A percentile compares a stretch with the other conserved stretches of the same genome.
Conservation (phyloP, 2,113 vertebrate species). For the Microtus oregoni region DNA sequence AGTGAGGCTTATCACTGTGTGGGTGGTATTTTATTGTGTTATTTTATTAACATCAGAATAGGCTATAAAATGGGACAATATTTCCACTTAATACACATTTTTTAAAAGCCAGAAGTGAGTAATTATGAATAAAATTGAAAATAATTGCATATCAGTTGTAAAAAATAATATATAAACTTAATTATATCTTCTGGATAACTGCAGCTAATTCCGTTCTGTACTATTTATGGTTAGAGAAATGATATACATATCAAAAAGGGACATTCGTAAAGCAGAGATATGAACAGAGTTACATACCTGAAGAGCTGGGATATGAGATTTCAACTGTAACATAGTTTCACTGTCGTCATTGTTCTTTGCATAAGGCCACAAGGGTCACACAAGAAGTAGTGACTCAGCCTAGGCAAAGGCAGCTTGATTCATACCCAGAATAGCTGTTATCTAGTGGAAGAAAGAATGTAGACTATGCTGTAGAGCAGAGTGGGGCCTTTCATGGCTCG, state of each 20-base stretch:
- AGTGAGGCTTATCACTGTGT: slow-evolving; percentile 63
- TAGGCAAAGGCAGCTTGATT: fast-evolving
- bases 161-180: slow-evolving; percentile 70
- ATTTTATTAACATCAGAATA: slow-evolving; percentile 72
- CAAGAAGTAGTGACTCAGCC: neutral
- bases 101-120: slow-evolving; percentile 69
- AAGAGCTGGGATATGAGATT: neutral
- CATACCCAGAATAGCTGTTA: too few species aligned
- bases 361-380: neutral
- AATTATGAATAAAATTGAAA: slow-evolving; percentile 78
- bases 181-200: slow-evolving; percentile 66
- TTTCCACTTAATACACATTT: slow-evolving; percentile 61
- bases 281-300: neutral
- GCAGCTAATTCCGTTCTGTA: slow-evolving; percentile 47
- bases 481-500: neutral
- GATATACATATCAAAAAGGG: neutral
- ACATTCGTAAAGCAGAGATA: neutral
- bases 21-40: slow-evolving; percentile 66
- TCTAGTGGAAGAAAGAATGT: neutral
- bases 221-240: slow-evolving; percentile 57
- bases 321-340: neutral
- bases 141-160: slow-evolving; percentile 49
- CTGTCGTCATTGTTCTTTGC: neutral
- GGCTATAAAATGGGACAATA: slow-evolving; percentile 58
- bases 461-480: neutral